Base-by-base conservation (phyloP, 2,888 invertebrate species). In the Tigriopus californicus region DNA sequence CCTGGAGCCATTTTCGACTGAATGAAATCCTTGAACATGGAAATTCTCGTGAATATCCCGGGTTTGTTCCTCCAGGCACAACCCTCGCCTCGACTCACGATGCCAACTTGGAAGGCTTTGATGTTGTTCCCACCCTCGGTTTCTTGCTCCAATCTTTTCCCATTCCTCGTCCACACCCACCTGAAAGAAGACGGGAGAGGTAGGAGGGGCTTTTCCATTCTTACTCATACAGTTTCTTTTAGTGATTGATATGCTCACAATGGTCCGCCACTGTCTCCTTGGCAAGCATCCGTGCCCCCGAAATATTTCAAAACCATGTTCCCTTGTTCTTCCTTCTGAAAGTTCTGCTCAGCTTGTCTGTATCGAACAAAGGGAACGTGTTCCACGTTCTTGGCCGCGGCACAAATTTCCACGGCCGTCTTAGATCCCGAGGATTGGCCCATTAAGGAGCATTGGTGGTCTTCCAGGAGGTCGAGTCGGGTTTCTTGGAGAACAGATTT, bases 221-320 rank as follows among this genome's bases (percentile, higher is more conserved):
- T 5, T 44, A 6, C 4, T 44, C 18, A 15, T 44, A 44, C 18
- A 10, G 3, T 18, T 15, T 15, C 15, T 41, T 41, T 41, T n/a
- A n/a, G 18, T 44, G 18, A n/a, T 18, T 41, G 2, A 40, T 12
- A 54, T 13, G 40, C 15, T 18, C 18, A 54, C 15, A 54, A 41
- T n/a, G 54, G 54, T 13, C 54, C 54, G 18, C 54, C 54, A 41
- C 40, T 40, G 41, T 54, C 54, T 40, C 54, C 54, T 41, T 54
- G 54, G 41, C 54, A 54, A 18, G 54, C 33, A 4, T 54, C 54
- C n/a, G 41, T 40, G 22, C 41, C 18, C 2, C 54, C 54, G 10
- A 54, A 18, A 18, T 33, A 54, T 15, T 33, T 40, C n/a, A 40
- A 12, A 11, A 54, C 33, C 33, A 33, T 33, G 33, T 8, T 33